These are phyloP conservation scores for Chiloscyllium plagiosum DNA, from an alignment of 2,113 vertebrate species.

Conservation along the genomic window DNA sequence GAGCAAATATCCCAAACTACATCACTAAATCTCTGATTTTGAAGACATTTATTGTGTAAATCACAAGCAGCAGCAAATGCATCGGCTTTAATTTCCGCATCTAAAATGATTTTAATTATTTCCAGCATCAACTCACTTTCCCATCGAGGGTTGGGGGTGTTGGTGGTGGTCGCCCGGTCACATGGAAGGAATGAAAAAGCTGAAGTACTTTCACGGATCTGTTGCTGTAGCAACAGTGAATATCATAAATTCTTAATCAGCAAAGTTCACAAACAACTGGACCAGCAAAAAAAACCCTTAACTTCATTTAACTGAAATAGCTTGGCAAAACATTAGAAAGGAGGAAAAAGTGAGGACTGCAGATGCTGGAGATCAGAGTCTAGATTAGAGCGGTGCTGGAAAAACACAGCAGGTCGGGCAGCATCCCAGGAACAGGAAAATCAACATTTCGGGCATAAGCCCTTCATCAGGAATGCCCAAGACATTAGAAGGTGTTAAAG, in stretches of 20 bases:
- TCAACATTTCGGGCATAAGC: too few species aligned
- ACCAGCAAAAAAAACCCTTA: neutral
- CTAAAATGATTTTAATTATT: neutral
- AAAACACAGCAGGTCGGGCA: too few species aligned
- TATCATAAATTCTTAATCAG: slow-evolving; percentile 27
- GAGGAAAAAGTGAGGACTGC: too few species aligned
- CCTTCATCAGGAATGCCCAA: too few species aligned
- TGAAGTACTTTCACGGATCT: neutral
- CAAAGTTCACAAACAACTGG: neutral
- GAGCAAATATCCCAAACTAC: neutral
- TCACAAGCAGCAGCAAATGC: neutral
- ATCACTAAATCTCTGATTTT: neutral
- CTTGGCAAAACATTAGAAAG: neutral
- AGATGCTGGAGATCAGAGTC: too few species aligned
- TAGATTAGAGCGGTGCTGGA: too few species aligned
- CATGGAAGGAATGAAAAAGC: neutral
- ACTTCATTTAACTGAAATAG: neutral
- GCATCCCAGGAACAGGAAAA: too few species aligned
- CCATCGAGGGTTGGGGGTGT: too few species aligned
- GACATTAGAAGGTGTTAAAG: neutral
- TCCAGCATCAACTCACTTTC: neutral
- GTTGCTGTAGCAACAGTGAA: neutral
- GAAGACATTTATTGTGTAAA: neutral
- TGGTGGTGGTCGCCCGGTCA: neutral
- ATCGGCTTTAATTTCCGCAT: neutral